phyloP scores from a whole-genome alignment of 2,797 vertebrate species.

The Cuculus canorus region DNA sequence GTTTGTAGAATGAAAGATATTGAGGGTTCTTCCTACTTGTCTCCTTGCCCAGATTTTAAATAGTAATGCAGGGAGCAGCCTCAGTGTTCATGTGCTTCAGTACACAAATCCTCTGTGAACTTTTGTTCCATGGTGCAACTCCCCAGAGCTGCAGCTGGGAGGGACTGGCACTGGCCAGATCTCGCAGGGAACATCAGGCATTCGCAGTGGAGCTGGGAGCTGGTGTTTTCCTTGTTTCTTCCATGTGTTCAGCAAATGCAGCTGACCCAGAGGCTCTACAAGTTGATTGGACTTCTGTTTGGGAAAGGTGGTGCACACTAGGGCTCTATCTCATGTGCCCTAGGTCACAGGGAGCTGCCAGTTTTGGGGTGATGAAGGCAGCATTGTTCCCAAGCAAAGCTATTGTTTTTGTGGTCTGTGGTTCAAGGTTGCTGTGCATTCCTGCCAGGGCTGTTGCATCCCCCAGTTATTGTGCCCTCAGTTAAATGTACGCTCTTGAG shows the following conservation, averaged over 20 bases:
- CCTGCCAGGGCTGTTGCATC: neutral
- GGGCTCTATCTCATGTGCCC: neutral
- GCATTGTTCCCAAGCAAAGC: neutral
- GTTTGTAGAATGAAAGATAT: neutral
- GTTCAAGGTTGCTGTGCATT: neutral
- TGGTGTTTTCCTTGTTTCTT: neutral
- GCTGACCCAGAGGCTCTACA: neutral
- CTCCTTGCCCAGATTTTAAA: neutral
- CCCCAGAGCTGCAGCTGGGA: neutral
- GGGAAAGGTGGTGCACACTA: slow-evolving; percentile 12
- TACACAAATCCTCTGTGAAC: accelerated
- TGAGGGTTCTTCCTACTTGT: neutral
- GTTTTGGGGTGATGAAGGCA: neutral
- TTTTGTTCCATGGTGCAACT: neutral
- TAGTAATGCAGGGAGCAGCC: neutral
- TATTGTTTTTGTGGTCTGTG: neutral
- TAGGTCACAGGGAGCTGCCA: neutral
- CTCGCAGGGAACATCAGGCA: neutral
- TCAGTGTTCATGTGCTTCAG: accelerated
- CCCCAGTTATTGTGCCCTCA: neutral
- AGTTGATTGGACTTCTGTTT: slow-evolving; percentile 28
- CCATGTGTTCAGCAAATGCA: neutral
- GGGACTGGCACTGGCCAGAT: neutral
- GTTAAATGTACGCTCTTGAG: neutral
- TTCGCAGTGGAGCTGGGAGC: neutral